phyloP scores from a whole-genome alignment of 2,888 invertebrate genomes.

The Drosophila tanythrix region DNA sequence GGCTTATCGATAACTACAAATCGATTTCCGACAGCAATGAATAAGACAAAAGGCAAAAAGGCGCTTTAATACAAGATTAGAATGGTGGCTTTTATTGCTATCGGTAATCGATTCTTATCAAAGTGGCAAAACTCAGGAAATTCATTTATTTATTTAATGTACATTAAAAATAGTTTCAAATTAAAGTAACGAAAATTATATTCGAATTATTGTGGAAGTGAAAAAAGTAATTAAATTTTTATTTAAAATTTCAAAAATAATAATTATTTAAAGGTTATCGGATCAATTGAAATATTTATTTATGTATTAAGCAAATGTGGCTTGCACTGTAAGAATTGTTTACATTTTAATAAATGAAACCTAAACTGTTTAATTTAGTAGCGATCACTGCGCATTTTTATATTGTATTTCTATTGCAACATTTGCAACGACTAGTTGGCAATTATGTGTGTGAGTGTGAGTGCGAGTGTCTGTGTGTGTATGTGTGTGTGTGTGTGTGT shows the following conservation, averaged over 20 bases:
- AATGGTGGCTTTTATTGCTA: background rate
- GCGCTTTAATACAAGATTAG: background rate
- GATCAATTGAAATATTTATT: background rate
- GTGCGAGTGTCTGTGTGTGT: background rate
- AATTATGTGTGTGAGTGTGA: slow-evolving; percentile 2
- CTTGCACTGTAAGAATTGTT: background rate
- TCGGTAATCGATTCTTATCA: background rate
- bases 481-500: slow-evolving; percentile 1
- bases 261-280: no score
- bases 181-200: background rate
- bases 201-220: background rate
- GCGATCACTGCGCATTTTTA: background rate
- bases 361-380: background rate
- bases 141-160: background rate
- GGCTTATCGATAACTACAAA: background rate
- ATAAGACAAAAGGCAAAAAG: background rate
- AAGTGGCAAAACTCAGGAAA: background rate
- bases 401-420: slow-evolving; percentile 10
- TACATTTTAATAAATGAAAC: background rate
- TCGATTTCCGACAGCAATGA: background rate
- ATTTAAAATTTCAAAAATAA: background rate
- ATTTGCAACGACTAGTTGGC: background rate
- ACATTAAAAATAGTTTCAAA: background rate
- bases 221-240: background rate
- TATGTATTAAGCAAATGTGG: background rate